Base-by-base conservation (phyloP, 2,888 invertebrate species). In the Elmis aenea region DNA sequence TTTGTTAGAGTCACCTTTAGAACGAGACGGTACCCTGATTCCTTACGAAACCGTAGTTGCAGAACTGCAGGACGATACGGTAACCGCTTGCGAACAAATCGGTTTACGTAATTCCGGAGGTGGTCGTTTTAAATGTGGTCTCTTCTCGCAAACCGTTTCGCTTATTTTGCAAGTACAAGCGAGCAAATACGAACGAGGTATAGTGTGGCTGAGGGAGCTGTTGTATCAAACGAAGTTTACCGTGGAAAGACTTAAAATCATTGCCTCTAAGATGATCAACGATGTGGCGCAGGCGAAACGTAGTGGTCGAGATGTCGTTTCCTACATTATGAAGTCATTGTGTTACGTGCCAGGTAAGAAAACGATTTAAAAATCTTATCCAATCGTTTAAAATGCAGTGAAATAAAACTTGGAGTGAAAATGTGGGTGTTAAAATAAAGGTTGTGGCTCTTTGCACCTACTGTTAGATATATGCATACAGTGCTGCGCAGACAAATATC, bases 201-300 rank as follows among this genome's bases (percentile, higher is more conserved):
- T 93, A 6, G 71, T 78, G 31, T 90, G 88, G 79, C 64, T 91
- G 31, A 74, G 78, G 46, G 85, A 91, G 52, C 70, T 93, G 14
- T 59, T 93, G 15, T 85, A 79, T 55, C 66, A 78, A 4, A 79
- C 84, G 0, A 75, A 80, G 47, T 77, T 91, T 50, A 81, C 79
- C 0, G 73, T 76, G 8, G 87, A 89, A 30, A 71, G 91, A 44
- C 63, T 91, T 26, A 76, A 82, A 52, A 81, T 89, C 13, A 81
- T 87, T 46, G 84, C 86, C 0, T 81, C 81, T 43, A 86, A 91
- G 64, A 76, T 92, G 69, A 75, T 83, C 27, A 90, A 88, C 51
- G 85, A 88, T 44, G 84, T 89, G 1, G 75, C 87, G 1, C 81
- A 84, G 63, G 75, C 79, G 33, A 85, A 85, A 59, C 70, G 85